phyloP scores from a whole-genome alignment of 2,888 invertebrate genomes.

The Disparrhopalites patrizii region DNA sequence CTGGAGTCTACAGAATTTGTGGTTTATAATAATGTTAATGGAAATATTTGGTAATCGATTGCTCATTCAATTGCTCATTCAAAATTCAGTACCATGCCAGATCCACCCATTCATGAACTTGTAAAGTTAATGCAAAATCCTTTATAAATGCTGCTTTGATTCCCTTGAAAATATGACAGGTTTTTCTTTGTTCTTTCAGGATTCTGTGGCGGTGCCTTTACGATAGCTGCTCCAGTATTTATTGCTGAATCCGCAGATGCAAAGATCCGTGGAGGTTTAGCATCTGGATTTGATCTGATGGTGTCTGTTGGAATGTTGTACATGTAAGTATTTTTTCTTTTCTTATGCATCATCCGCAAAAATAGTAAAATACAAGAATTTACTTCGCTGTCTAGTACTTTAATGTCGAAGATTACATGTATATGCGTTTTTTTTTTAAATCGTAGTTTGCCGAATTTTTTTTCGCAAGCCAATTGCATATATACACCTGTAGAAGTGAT shows the following conservation, averaged over 20 bases:
- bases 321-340: slow-evolving; percentile 35
- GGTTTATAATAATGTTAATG: no score
- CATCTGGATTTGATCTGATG: slow-evolving; percentile 51
- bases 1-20: no score
- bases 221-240: slow-evolving; percentile 53
- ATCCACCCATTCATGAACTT: neutral
- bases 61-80: no score
- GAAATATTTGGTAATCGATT: no score
- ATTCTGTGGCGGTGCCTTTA: slow-evolving; percentile 51
- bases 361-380: no score
- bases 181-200: slow-evolving; percentile 50
- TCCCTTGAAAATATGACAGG: neutral
- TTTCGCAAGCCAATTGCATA: no score
- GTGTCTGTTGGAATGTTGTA: slow-evolving; percentile 48
- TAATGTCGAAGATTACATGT: no score
- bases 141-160: neutral
- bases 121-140: neutral
- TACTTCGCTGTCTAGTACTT: no score
- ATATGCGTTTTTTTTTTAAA: no score
- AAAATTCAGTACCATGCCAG: neutral
- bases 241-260: slow-evolving; percentile 54
- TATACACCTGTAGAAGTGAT: no score
- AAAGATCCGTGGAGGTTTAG: slow-evolving; percentile 53
- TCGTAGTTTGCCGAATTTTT: no score
- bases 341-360: no score